Evolutionary conservation across 1,140 invertebrate species (phyloP).

Genomic region (Popillia japonica): DNA sequence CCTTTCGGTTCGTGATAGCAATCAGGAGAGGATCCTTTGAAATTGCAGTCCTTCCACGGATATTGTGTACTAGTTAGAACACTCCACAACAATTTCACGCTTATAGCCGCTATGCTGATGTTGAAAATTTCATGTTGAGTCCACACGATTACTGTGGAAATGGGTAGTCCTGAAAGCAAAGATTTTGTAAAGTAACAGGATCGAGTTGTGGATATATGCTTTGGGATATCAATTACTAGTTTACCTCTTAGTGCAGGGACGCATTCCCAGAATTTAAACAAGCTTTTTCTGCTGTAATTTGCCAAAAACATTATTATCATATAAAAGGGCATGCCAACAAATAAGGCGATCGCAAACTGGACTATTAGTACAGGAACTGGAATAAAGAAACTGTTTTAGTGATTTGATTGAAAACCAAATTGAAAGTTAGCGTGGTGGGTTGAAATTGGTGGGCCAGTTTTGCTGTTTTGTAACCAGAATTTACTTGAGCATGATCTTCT

Average conservation of each 20-base stretch:
- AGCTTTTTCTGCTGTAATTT: neutral
- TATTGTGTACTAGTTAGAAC: neutral
- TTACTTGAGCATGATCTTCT: no score
- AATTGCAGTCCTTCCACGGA: neutral
- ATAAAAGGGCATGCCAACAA: constrained; percentile 3
- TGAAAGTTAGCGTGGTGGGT: neutral
- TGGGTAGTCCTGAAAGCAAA: neutral
- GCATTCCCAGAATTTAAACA: constrained; percentile 29
- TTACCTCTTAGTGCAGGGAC: constrained; percentile 30
- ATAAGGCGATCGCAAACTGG: neutral
- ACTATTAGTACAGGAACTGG: neutral
- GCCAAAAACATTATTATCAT: constrained; percentile 21
- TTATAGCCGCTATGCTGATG: neutral
- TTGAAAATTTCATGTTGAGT: neutral
- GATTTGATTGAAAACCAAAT: neutral
- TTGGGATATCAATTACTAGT: neutral
- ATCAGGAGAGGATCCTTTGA: neutral
- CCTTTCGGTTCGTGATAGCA: neutral
- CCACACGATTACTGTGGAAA: neutral
- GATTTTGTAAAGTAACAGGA: no score
- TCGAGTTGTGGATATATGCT: no score
- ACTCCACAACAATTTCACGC: neutral
- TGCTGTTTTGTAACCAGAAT: no score
- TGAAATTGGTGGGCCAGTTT: no score
- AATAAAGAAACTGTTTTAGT: neutral